phyloP scores from a whole-genome alignment of 2,113 vertebrate genomes.

The Odocoileus virginianus region DNA sequence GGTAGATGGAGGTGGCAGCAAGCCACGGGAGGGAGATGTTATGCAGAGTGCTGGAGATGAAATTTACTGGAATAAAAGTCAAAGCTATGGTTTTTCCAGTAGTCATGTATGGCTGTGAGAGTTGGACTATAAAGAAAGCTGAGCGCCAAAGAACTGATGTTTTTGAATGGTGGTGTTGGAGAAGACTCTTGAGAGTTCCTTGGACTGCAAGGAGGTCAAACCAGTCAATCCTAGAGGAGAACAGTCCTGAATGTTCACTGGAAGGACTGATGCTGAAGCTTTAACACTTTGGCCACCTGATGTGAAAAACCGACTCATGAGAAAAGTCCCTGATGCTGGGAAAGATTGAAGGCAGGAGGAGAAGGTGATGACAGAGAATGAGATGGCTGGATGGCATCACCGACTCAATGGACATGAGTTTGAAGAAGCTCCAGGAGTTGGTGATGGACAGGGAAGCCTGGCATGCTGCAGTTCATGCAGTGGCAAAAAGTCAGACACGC shows the following conservation, averaged over 20 bases:
- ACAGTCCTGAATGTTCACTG: background rate
- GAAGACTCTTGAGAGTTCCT: background rate
- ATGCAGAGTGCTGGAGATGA: background rate
- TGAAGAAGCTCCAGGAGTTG: background rate
- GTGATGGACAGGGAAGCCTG: background rate
- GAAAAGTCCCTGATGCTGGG: background rate
- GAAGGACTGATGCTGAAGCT: background rate
- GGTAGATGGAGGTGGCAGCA: slow-evolving; percentile 43
- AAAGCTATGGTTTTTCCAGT: background rate
- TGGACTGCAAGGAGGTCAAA: background rate
- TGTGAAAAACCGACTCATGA: background rate
- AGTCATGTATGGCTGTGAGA: background rate
- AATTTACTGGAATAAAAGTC: background rate
- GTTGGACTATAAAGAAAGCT: background rate
- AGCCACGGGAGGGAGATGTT: background rate
- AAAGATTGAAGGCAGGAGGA: background rate
- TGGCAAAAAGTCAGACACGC: background rate
- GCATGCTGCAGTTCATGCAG: accelerated
- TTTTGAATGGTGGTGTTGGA: background rate
- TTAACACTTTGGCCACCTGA: background rate
- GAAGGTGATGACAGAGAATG: background rate
- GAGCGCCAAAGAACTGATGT: accelerated
- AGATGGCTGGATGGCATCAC: background rate
- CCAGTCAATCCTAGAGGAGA: background rate
- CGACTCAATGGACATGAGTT: background rate